phyloP scores from a whole-genome alignment of 2,888 invertebrate genomes.

The Norana najaformis region DNA sequence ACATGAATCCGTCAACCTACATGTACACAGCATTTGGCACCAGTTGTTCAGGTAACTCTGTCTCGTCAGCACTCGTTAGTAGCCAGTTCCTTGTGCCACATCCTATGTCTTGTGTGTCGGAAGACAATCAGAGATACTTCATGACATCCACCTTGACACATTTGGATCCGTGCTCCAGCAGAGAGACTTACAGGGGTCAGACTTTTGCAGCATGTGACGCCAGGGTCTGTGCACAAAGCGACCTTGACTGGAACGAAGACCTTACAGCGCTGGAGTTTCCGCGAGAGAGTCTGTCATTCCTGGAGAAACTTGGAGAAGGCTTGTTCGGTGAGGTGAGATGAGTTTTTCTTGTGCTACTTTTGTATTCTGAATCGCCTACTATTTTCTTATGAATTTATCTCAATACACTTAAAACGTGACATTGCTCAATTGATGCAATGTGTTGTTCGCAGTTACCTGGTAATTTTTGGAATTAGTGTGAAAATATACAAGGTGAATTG shows the following conservation, averaged over 20 bases:
- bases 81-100: neutral
- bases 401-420: neutral
- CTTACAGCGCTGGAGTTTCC: slow-evolving; percentile 70
- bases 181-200: neutral
- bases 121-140: neutral
- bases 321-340: slow-evolving; percentile 78
- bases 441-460: neutral
- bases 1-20: slow-evolving; percentile 6
- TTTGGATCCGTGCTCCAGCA: neutral
- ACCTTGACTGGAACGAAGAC: neutral
- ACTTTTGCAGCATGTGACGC: neutral
- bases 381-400: neutral
- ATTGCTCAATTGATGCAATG: neutral
- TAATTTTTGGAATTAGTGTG: neutral
- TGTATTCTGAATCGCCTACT: neutral
- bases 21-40: slow-evolving; percentile 6
- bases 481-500: neutral
- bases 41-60: neutral
- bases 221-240: neutral
- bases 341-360: neutral
- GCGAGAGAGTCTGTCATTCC: slow-evolving; percentile 79
- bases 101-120: neutral
- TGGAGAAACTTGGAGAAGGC: slow-evolving; percentile 84
- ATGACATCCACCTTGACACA: neutral
- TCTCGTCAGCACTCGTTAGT: neutral